These are phyloP conservation scores for Rallus limicola DNA, from an alignment of 2,113 vertebrate genomes.

Conservation along the genomic window DNA sequence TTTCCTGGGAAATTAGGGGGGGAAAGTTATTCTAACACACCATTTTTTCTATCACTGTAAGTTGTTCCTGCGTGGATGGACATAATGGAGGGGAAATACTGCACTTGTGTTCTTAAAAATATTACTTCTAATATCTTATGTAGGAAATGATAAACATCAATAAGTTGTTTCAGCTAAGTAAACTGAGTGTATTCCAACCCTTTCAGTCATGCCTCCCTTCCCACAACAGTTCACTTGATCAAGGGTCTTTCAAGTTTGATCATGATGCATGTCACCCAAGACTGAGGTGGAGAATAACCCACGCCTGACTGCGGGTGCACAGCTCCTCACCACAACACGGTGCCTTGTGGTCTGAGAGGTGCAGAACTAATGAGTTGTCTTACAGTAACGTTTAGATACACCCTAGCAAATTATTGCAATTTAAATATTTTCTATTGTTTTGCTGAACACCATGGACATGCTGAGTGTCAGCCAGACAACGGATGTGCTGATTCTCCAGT, in stretches of 20 bases:
- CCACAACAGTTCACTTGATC: not conserved
- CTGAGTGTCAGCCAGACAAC: not conserved
- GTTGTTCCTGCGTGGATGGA: not conserved
- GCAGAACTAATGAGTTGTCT: not conserved
- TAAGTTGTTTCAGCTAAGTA: not conserved
- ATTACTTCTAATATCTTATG: not conserved
- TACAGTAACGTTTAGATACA: not conserved
- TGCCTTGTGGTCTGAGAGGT: accelerated
- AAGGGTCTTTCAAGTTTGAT: not conserved
- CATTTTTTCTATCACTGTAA: not conserved
- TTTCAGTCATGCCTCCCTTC: not conserved
- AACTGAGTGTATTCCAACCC: not conserved
- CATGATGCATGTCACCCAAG: not conserved
- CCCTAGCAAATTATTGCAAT: not conserved
- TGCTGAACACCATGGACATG: not conserved
- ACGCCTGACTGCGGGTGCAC: not conserved
- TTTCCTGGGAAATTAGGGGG: not conserved
- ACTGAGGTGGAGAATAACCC: accelerated
- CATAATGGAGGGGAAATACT: not conserved
- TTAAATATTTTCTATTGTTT: not conserved
- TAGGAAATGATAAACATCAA: not conserved
- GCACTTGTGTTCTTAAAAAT: not conserved
- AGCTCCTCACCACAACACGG: accelerated
- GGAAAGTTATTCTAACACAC: not conserved
- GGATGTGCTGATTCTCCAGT: not conserved